Percentiles rank a stretch among this genome's conserved stretches.
Evolutionary conservation across 2,888 invertebrate species (phyloP).

Genomic region (Epinotia brunnichana): DNA sequence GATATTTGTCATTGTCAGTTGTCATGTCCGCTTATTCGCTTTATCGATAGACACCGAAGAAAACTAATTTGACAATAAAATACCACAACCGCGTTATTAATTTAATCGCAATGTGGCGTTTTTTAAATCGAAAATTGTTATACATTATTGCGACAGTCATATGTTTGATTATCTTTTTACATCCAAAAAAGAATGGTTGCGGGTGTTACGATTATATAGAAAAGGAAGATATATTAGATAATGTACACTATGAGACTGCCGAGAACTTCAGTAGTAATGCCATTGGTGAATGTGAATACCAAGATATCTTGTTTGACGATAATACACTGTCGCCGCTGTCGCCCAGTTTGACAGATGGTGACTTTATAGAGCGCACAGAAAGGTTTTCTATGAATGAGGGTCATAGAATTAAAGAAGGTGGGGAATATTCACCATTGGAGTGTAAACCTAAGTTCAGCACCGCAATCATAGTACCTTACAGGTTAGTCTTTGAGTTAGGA

Average conservation of each 20-base stretch:
- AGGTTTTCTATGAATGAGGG: too few species aligned
- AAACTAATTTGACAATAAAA: too few species aligned
- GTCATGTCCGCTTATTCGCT: conserved; percentile 20
- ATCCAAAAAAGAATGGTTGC: conserved; percentile 64
- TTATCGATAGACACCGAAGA: conserved; percentile 24
- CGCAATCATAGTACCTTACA: conserved; percentile 92
- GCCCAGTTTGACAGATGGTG: conserved; percentile 64
- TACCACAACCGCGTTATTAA: neutral
- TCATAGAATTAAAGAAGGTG: conserved; percentile 71
- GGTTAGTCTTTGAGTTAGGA: conserved; percentile 56
- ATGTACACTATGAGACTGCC: conserved; percentile 68
- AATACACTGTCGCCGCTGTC: conserved; percentile 66
- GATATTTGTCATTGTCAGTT: too few species aligned
- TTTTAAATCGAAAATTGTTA: conserved; percentile 65
- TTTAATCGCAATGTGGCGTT: conserved; percentile 60
- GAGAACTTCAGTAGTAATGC: conserved; percentile 76
- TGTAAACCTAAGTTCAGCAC: conserved; percentile 85
- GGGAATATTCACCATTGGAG: conserved; percentile 70
- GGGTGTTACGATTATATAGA: conserved; percentile 75
- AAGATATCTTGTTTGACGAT: conserved; percentile 67
- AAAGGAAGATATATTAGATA: conserved; percentile 69
- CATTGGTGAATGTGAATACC: conserved; percentile 69
- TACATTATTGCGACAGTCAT: conserved; percentile 57
- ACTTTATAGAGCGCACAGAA: too few species aligned
- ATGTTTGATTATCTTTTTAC: conserved; percentile 64